phyloP scores from a whole-genome alignment of 2,888 invertebrate genomes.

The Griposia aprilina region DNA sequence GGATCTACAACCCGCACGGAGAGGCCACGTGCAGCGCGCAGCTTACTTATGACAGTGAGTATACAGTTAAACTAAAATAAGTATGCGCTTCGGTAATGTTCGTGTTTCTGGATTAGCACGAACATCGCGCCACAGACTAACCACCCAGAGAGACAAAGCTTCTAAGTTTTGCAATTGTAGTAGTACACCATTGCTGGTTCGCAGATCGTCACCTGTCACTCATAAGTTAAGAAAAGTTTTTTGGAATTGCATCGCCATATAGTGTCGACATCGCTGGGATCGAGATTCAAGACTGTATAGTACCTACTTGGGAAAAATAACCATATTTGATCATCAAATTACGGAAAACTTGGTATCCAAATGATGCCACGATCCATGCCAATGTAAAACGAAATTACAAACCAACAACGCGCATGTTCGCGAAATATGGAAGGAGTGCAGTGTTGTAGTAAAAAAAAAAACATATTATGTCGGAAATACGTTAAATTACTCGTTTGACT shows the following conservation, averaged over 20 bases:
- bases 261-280: background rate
- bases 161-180: background rate
- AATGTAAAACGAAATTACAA: background rate
- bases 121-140: background rate
- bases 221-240: background rate
- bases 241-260: background rate
- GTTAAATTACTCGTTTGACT: too few species aligned
- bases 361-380: background rate
- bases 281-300: background rate
- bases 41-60: conserved; percentile 95
- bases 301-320: background rate
- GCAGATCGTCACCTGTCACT: background rate
- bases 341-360: too few species aligned
- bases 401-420: too few species aligned
- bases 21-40: conserved; percentile 95
- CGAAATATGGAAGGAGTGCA: too few species aligned
- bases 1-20: conserved; percentile 96
- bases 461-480: too few species aligned
- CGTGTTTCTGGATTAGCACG: background rate
- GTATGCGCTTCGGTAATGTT: background rate
- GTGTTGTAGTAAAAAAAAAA: too few species aligned
- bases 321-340: background rate
- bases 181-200: background rate
- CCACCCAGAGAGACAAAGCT: background rate
- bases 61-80: background rate